phyloP scores from a whole-genome alignment of 2,113 vertebrate species.

The Lepidothrix coronata region DNA sequence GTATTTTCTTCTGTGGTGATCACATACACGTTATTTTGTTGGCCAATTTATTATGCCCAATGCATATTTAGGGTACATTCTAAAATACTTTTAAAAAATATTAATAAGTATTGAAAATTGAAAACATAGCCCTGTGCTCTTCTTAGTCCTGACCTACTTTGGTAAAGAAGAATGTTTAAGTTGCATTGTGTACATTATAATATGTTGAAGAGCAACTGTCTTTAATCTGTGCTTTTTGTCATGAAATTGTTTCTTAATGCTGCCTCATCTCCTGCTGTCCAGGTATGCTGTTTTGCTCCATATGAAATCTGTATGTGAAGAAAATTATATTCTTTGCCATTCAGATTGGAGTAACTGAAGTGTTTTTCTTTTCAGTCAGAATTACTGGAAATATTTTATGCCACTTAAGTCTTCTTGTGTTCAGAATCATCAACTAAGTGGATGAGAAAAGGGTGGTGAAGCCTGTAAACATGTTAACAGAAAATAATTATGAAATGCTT shows the following conservation, averaged over 20 bases:
- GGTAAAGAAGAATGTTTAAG: background rate
- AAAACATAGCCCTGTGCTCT: background rate
- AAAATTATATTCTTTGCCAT: background rate
- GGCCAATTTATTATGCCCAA: background rate
- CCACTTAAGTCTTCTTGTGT: background rate
- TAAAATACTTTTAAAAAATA: background rate
- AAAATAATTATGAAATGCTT: constrained; percentile 6
- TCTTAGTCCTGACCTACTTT: background rate
- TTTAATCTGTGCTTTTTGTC: background rate
- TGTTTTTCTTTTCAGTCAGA: background rate
- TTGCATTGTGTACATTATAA: background rate
- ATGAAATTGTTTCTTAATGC: background rate
- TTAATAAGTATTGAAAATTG: background rate
- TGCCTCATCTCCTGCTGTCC: background rate
- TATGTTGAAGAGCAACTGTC: background rate
- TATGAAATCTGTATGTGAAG: background rate
- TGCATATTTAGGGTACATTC: background rate
- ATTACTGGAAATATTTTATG: background rate
- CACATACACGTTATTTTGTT: fast-evolving
- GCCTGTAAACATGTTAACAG: background rate
- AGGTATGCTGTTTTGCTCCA: background rate
- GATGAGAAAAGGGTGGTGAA: background rate
- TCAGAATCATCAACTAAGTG: background rate
- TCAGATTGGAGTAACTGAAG: background rate
- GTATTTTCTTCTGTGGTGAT: background rate